Conservation (phyloP, 1,140 invertebrate genomes). For the Acromyrmex heyeri region DNA sequence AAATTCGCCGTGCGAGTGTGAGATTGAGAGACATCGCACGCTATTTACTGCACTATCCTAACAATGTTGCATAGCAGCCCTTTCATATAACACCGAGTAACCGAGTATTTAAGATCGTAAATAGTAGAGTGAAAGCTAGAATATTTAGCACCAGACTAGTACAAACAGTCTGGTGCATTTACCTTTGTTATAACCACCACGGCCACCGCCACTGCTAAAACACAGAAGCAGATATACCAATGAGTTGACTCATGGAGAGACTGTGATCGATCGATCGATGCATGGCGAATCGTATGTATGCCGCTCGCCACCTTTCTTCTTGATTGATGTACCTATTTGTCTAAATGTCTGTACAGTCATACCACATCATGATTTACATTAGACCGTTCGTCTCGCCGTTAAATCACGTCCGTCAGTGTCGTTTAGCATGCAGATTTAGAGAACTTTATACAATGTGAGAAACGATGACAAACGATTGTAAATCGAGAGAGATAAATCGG, state of each 20-base stretch:
- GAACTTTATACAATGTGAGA: slow-evolving; percentile 25
- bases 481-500: neutral
- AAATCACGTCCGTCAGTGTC: slow-evolving; percentile 82
- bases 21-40: slow-evolving; percentile 51
- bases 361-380: slow-evolving; percentile 67
- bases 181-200: slow-evolving; percentile 95
- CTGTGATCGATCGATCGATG: slow-evolving; percentile 90
- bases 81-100: slow-evolving; percentile 86
- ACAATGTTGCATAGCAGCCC: slow-evolving; percentile 82
- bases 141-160: slow-evolving; percentile 88
- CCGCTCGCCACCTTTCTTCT: slow-evolving; percentile 88
- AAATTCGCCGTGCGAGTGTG: neutral
- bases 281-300: slow-evolving; percentile 89
- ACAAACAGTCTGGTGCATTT: slow-evolving; percentile 91
- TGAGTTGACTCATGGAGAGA: slow-evolving; percentile 87
- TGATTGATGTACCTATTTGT: slow-evolving; percentile 88
- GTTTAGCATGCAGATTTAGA: slow-evolving; percentile 74
- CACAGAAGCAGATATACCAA: slow-evolving; percentile 90
- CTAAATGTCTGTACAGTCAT: slow-evolving; percentile 87
- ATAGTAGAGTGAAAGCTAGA: slow-evolving; percentile 90
- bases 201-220: slow-evolving; percentile 94
- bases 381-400: slow-evolving; percentile 78
- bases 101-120: slow-evolving; percentile 86
- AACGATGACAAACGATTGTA: slow-evolving; percentile 16
- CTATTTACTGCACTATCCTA: slow-evolving; percentile 44